phyloP scores from a whole-genome alignment of 2,888 invertebrate genomes.

The Syrista parreyssii region DNA sequence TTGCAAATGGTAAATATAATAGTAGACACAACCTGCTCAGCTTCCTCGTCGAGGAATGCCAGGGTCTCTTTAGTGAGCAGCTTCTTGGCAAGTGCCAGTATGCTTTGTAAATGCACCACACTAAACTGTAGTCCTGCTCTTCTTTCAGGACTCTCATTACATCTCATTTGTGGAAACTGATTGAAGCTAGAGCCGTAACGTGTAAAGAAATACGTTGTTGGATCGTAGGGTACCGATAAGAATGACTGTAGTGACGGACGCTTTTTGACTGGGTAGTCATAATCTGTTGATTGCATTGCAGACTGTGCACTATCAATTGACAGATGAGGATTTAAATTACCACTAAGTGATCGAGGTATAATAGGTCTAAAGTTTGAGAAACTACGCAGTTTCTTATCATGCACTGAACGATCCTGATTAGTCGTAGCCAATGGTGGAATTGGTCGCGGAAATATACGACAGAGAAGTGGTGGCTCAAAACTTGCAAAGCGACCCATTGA shows the following conservation, averaged over 20 bases:
- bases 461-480: conserved; percentile 83
- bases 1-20: conserved; percentile 9
- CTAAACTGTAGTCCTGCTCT: conserved; percentile 76
- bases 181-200: conserved; percentile 94
- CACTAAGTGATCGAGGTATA: conserved; percentile 91
- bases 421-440: conserved; percentile 70
- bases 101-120: conserved; percentile 83
- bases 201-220: conserved; percentile 88
- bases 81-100: conserved; percentile 84
- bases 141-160: conserved; percentile 79
- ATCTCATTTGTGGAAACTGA: conserved; percentile 86
- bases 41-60: conserved; percentile 85
- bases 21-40: conserved; percentile 73
- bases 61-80: conserved; percentile 86
- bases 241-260: conserved; percentile 70
- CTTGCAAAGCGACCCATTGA: conserved; percentile 91
- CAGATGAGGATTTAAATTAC: conserved; percentile 78
- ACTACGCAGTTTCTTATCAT: conserved; percentile 73
- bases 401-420: conserved; percentile 43
- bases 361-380: conserved; percentile 86
- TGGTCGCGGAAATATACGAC: conserved; percentile 86
- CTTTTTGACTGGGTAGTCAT: conserved; percentile 48
- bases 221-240: conserved; percentile 80
- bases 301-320: conserved; percentile 56
- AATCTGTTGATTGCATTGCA: conserved; percentile 43